These are phyloP conservation scores for Rhombomys opimus DNA, from an alignment of 2,113 vertebrate species.

Conservation along the genomic window DNA sequence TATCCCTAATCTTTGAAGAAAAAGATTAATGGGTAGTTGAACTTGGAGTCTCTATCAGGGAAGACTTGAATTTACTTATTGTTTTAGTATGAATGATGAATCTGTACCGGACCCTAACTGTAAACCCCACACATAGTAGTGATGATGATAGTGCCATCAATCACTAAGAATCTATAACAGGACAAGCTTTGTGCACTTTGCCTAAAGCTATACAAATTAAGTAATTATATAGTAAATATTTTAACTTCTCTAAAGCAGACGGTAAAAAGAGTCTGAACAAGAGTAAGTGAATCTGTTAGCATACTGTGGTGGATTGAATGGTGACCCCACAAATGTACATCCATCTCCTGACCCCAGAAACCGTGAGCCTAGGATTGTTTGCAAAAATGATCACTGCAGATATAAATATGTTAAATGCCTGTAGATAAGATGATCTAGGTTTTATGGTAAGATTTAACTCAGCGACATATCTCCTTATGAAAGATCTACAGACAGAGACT, in stretches of 20 bases:
- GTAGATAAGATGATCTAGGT: not conserved
- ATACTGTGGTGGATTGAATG: not conserved
- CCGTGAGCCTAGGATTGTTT: not conserved
- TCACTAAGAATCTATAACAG: not conserved
- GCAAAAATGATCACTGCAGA: not conserved
- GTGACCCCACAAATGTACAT: not conserved
- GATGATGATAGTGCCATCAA: not conserved
- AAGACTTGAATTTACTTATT: not conserved
- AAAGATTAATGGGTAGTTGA: not conserved
- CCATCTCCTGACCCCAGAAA: not conserved
- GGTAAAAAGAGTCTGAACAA: not conserved
- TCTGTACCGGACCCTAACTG: not conserved
- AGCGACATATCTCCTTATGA: not conserved
- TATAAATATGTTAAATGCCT: not conserved
- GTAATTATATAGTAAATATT: not conserved
- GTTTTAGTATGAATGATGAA: not conserved
- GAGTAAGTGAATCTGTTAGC: not conserved
- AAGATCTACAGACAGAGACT: not conserved
- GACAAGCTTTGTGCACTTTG: not conserved
- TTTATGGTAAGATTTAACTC: not conserved
- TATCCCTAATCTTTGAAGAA: not conserved
- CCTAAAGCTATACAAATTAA: not conserved
- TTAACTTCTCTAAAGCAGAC: not conserved
- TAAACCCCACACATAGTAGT: not conserved
- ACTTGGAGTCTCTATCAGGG: not conserved